Evolutionary conservation across 2,888 invertebrate genomes (phyloP).

Genomic region (Drosophila testacea): DNA sequence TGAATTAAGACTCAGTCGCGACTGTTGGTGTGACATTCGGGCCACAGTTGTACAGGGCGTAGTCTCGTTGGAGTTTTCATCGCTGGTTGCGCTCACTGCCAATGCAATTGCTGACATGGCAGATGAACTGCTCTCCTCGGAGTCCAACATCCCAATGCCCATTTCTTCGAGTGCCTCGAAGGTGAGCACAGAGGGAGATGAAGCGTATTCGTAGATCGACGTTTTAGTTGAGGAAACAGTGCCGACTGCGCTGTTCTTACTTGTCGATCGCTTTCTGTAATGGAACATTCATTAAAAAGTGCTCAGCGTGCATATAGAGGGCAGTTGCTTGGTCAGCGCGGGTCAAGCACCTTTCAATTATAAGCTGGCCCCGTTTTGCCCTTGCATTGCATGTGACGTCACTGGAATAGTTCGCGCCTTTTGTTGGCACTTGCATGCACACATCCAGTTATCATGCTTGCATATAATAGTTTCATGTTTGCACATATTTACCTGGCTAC

Average conservation of each 20-base stretch:
- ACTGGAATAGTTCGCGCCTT: constrained; percentile 60
- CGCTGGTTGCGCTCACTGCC: constrained; percentile 73
- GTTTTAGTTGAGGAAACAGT: constrained; percentile 67
- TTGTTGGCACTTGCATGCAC: constrained; percentile 27
- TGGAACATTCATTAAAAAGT: constrained; percentile 35
- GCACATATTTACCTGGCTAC: constrained; percentile 75
- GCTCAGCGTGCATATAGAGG: constrained; percentile 34
- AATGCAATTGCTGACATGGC: constrained; percentile 75
- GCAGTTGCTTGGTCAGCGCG: constrained; percentile 54
- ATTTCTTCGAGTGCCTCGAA: constrained; percentile 85
- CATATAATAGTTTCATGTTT: not conserved
- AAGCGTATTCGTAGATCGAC: constrained; percentile 65
- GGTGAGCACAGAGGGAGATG: constrained; percentile 68
- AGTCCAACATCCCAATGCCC: constrained; percentile 88
- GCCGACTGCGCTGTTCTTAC: constrained; percentile 47
- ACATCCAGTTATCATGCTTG: not conserved
- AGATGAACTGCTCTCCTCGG: constrained; percentile 85
- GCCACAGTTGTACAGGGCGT: constrained; percentile 79
- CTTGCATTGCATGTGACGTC: constrained; percentile 54
- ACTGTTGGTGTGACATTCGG: constrained; percentile 76
- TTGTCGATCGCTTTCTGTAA: constrained; percentile 80
- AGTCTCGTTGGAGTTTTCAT: constrained; percentile 83
- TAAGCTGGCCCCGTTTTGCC: constrained; percentile 46
- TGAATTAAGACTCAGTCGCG: constrained; percentile 56
- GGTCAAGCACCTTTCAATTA: constrained; percentile 74